These are phyloP conservation scores for Harpagifer antarcticus DNA, from an alignment of 2,797 vertebrate genomes.

Conservation along the genomic window DNA sequence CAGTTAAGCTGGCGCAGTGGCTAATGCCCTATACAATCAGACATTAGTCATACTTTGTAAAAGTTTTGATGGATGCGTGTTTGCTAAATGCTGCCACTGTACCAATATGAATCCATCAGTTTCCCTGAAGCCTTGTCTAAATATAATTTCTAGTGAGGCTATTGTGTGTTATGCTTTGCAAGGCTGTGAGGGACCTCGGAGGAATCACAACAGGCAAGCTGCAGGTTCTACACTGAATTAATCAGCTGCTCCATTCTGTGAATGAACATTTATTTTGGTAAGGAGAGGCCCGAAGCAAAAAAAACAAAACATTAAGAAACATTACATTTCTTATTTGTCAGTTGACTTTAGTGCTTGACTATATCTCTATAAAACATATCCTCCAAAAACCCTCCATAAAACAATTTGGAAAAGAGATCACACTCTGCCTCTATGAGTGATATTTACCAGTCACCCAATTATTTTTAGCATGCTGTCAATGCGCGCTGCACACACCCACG, in stretches of 20 bases:
- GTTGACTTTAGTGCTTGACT: conserved; percentile 49
- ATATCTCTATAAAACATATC: conserved; percentile 54
- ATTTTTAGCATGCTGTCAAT: conserved; percentile 76
- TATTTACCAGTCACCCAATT: conserved; percentile 80
- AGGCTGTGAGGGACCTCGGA: conserved; percentile 70
- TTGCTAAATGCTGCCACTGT: conserved; percentile 67
- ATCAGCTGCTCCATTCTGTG: conserved; percentile 67
- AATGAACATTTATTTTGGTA: conserved; percentile 61
- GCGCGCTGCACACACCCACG: conserved; percentile 64
- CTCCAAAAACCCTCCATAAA: conserved; percentile 59
- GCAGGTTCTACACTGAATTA: conserved; percentile 62
- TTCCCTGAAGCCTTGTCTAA: conserved; percentile 63
- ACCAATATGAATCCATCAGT: conserved; percentile 73
- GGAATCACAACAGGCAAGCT: conserved; percentile 67
- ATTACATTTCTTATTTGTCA: conserved; percentile 54
- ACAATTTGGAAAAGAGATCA: conserved; percentile 64
- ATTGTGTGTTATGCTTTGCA: conserved; percentile 50
- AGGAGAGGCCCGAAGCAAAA: conserved; percentile 45
- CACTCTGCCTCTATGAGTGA: conserved; percentile 68
- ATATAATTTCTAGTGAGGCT: conserved; percentile 61
- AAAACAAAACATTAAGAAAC: conserved; percentile 63
- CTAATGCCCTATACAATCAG: conserved; percentile 54
- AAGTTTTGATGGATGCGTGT: conserved; percentile 65
- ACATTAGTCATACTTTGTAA: conserved; percentile 61
- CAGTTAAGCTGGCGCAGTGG: conserved; percentile 20